A percentile compares a stretch with the other conserved stretches of the same genome.
phyloP scores from a whole-genome alignment of 2,113 vertebrate genomes.

The Aldabrachelys gigantea region DNA sequence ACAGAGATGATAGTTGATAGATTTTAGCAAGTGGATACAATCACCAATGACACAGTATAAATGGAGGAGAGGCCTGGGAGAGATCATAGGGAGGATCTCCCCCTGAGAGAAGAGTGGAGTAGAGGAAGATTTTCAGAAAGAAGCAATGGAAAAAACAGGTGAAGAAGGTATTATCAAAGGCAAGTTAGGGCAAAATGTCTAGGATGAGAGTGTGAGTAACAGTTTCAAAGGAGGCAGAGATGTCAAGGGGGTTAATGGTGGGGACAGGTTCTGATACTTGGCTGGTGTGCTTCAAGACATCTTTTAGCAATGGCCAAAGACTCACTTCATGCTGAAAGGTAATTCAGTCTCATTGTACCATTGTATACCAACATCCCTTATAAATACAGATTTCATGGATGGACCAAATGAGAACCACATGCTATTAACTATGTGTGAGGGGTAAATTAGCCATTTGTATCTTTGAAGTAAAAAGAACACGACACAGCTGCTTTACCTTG shows the following conservation, averaged over 20 bases:
- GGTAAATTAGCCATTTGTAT: fast-evolving
- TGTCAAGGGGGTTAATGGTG: neutral
- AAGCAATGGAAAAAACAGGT: neutral
- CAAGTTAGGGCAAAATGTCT: neutral
- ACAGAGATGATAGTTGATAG: too few species aligned
- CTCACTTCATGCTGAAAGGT: neutral
- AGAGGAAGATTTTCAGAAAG: neutral
- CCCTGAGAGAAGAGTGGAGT: too few species aligned
- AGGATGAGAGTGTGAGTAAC: neutral
- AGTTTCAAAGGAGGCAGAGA: fast-evolving
- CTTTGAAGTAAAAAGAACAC: neutral
- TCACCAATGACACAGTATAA: too few species aligned
- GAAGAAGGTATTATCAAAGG: neutral
- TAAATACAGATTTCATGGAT: neutral
- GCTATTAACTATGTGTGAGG: neutral
- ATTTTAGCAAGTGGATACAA: too few species aligned
- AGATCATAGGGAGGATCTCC: too few species aligned
- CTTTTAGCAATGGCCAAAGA: neutral
- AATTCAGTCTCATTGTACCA: neutral
- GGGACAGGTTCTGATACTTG: neutral
- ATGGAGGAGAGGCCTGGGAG: too few species aligned
- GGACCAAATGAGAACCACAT: neutral
- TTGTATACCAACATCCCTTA: neutral
- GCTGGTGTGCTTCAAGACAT: neutral
- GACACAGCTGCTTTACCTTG: neutral